These are phyloP conservation scores for Chaetorhynchus papuensis DNA, from an alignment of 2,113 vertebrate species.

Conservation along the genomic window DNA sequence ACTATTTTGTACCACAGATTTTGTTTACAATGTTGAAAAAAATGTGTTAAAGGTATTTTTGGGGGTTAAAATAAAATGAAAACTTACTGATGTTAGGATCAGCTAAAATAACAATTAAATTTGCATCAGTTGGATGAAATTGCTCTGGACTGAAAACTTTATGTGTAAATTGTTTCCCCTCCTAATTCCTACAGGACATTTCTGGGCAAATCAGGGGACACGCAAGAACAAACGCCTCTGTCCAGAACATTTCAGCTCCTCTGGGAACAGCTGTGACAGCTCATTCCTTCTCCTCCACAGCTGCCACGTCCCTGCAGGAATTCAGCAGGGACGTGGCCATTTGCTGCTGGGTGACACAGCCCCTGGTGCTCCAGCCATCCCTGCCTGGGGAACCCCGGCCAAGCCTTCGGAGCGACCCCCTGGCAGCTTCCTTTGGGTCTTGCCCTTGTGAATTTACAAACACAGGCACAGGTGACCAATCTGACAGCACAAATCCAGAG, in stretches of 20 bases:
- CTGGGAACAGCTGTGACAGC: not conserved
- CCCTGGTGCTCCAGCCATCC: not conserved
- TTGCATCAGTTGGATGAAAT: not conserved
- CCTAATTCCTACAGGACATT: slow-evolving; percentile 26
- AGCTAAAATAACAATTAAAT: not conserved
- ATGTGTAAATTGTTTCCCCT: not conserved
- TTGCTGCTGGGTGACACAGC: not conserved
- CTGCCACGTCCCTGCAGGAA: not conserved
- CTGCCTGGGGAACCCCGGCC: not conserved
- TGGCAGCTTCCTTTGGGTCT: not conserved
- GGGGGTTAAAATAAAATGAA: not conserved
- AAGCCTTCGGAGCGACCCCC: not conserved
- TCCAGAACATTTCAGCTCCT: not conserved
- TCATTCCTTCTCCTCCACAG: not conserved
- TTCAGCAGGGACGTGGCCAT: not conserved
- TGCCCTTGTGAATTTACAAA: not conserved
- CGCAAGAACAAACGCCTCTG: not conserved
- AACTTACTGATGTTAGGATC: not conserved
- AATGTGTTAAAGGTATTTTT: not conserved
- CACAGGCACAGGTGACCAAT: not conserved
- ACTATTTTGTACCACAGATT: not conserved
- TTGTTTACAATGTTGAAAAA: not conserved
- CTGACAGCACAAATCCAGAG: not conserved
- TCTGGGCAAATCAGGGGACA: slow-evolving; percentile 5
- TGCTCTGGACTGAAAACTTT: not conserved